Percentiles rank a stretch among this genome's conserved stretches.
These are phyloP conservation scores for Mizuhopecten yessoensis DNA, from an alignment of 1,140 invertebrate species.

Conservation along the genomic window DNA sequence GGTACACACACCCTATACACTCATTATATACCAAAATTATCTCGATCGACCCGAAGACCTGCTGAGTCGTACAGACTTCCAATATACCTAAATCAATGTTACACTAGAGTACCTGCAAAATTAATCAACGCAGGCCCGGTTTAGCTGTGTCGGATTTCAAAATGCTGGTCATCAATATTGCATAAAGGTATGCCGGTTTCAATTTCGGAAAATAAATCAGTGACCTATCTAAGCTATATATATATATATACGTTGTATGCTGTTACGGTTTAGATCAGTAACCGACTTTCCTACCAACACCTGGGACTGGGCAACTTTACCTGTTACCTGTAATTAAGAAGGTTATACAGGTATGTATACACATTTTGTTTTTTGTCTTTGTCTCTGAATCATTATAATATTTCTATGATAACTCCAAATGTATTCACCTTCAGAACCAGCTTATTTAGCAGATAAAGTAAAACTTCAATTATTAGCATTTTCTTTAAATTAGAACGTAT, in stretches of 20 bases:
- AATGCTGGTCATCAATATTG: neutral
- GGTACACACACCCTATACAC: neutral
- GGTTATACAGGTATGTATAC: neutral
- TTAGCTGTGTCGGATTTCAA: conserved; percentile 1
- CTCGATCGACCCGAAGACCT: conserved; percentile 5
- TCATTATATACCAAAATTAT: neutral
- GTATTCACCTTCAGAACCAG: too few species aligned
- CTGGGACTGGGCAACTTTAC: neutral
- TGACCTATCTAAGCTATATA: conserved; percentile 32
- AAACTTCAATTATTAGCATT: too few species aligned
- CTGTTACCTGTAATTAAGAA: neutral
- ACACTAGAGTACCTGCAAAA: neutral
- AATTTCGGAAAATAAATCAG: neutral
- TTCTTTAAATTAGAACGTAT: too few species aligned
- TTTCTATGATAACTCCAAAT: too few species aligned
- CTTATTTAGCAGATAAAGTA: too few species aligned
- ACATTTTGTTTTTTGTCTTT: neutral
- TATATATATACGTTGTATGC: neutral
- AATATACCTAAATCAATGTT: conserved; percentile 10
- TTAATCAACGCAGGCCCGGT: neutral
- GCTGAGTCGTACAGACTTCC: neutral
- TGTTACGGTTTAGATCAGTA: neutral
- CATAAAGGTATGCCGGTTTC: conserved; percentile 20
- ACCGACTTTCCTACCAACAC: neutral
- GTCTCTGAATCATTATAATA: neutral